These are phyloP conservation scores for Larimichthys polyactis DNA, from an alignment of 2,113 vertebrate genomes.

Conservation along the genomic window DNA sequence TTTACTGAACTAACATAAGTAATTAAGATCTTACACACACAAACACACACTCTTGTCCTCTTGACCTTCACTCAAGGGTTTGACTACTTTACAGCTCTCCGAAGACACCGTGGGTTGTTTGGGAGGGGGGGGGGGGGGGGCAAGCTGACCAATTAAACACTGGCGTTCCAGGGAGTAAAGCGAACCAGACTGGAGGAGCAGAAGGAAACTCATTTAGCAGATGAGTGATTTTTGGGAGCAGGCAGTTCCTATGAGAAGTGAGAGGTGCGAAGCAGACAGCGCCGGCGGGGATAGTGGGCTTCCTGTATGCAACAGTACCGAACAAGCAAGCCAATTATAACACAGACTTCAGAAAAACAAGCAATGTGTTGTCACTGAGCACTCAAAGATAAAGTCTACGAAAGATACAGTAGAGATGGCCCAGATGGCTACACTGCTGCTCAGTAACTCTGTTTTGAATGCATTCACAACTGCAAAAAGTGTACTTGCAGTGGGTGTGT, in stretches of 20 bases:
- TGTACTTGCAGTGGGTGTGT: not conserved
- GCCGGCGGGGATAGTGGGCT: slow-evolving; percentile 56
- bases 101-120: slow-evolving; percentile 51
- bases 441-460: slow-evolving; percentile 16
- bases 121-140: not conserved
- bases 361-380: slow-evolving; percentile 38
- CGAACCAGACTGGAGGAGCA: slow-evolving; percentile 53
- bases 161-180: slow-evolving; percentile 46
- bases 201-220: slow-evolving; percentile 82
- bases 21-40: slow-evolving; percentile 41
- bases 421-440: not conserved
- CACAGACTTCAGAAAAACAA: slow-evolving; percentile 57
- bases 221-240: slow-evolving; percentile 67
- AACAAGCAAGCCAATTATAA: slow-evolving; percentile 62
- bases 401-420: not conserved
- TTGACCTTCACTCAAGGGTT: slow-evolving; percentile 75
- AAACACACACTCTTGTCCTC: slow-evolving; percentile 40
- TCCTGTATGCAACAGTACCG: slow-evolving; percentile 59
- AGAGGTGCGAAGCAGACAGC: slow-evolving; percentile 63
- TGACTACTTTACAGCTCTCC: slow-evolving; percentile 72
- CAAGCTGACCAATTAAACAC: slow-evolving; percentile 72
- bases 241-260: slow-evolving; percentile 39
- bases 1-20: slow-evolving; percentile 14
- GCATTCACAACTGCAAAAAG: slow-evolving; percentile 1
- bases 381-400: slow-evolving; percentile 18